These are phyloP conservation scores for Stigmatopora nigra DNA, from an alignment of 2,113 vertebrate genomes.

Conservation along the genomic window DNA sequence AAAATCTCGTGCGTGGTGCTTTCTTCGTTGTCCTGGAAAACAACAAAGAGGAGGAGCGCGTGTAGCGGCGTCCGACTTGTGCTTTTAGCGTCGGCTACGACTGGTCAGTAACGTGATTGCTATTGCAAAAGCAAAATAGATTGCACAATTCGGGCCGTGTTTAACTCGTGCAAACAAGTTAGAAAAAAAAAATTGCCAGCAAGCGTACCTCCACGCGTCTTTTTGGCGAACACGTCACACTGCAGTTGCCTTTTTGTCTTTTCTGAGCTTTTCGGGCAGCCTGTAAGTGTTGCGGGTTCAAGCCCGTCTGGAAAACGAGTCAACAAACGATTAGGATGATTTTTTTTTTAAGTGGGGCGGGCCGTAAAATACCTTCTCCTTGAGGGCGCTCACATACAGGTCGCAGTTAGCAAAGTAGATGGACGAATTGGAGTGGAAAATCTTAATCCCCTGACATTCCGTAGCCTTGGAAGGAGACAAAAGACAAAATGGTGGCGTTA, in stretches of 20 bases:
- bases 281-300: constrained; percentile 75
- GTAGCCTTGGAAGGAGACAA: constrained; percentile 49
- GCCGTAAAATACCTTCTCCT: constrained; percentile 77
- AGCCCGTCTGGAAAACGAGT: constrained; percentile 78
- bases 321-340: no score
- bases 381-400: constrained; percentile 79
- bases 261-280: constrained; percentile 64
- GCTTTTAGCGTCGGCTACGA: not conserved
- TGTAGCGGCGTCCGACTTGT: no score
- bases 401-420: constrained; percentile 98
- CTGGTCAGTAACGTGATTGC: not conserved
- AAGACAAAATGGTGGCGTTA: not conserved
- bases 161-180: not conserved
- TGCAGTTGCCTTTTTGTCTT: constrained; percentile 60
- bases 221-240: constrained; percentile 43
- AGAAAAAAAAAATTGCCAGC: constrained; percentile 35
- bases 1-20: constrained; percentile 73
- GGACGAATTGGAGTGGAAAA: constrained; percentile 89
- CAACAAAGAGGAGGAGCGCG: not conserved
- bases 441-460: constrained; percentile 88
- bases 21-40: constrained; percentile 64
- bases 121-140: not conserved
- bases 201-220: constrained; percentile 64
- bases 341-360: no score
- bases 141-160: not conserved